These are phyloP conservation scores for Pteruthius melanotis DNA, from an alignment of 2,113 vertebrate species.

Conservation along the genomic window DNA sequence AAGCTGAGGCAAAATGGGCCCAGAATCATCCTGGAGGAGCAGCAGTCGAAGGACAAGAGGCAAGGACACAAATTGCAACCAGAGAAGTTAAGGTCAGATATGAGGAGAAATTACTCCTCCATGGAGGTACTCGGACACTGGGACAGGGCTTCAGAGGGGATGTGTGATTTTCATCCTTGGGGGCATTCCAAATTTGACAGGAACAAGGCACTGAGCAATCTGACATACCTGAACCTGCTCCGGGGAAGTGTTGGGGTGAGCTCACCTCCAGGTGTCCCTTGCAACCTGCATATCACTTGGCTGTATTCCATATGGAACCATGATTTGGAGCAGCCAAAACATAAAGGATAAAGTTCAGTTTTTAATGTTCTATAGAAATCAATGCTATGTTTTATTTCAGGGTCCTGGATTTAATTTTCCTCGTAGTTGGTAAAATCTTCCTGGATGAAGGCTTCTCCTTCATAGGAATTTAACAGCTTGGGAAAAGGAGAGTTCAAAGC, in stretches of 20 bases:
- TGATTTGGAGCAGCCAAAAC: background rate
- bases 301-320: background rate
- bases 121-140: background rate
- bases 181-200: background rate
- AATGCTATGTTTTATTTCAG: background rate
- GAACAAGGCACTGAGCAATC: background rate
- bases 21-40: background rate
- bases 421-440: background rate
- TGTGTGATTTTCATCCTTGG: background rate
- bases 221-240: background rate
- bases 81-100: background rate
- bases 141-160: background rate
- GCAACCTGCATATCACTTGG: background rate
- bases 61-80: background rate
- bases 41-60: background rate
- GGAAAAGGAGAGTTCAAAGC: background rate
- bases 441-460: background rate
- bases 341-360: background rate
- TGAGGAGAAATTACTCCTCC: background rate
- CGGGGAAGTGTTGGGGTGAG: background rate
- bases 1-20: background rate
- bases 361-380: background rate
- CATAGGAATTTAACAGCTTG: background rate
- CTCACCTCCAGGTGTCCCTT: background rate
- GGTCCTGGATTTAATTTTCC: background rate